Evolutionary conservation across 2,113 vertebrate genomes (phyloP), one percentile per base, ranked within the genome.

Genomic region (Ptilonorhynchus violaceus): DNA sequence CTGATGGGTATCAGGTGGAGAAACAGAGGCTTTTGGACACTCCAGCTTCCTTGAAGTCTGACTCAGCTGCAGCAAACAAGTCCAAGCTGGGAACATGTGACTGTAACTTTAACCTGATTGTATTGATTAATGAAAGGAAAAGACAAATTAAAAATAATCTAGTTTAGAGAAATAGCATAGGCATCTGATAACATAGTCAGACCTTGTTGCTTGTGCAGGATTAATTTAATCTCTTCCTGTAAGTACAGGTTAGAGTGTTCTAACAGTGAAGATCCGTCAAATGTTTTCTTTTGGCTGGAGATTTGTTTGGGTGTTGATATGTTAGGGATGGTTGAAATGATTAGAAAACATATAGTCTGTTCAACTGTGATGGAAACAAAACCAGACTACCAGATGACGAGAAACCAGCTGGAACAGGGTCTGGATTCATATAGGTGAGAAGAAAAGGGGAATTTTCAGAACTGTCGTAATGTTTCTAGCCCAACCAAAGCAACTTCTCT

Each of bases 221-320:
- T 73, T 86, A 74, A 56, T 84, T 88, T 86, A 52, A 73, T 83
- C 27, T 77, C 13, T 59, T 88, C 50, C 25, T 74, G 52, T 91
- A 93, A 74, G 37, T 52, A 23, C 47, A 64, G 15, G 28, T 56
- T 83, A 52, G 75, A 56, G 47, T 60, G 49, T 86, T 27, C 7
- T 55, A 81, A 60, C 31, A 46, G 13, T 1, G 3, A 69, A 59
- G 31, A 92, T 78, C 47, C 52, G 59, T 82, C 46, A 67, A 44
- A 46, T 69, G 13, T 80, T 33, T 67, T 78, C 41, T 75, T 69
- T 66, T 92, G 92, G 86, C 83, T 87, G 53, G 60, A 72, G 44
- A 64, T 35, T 58, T 91, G 52, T 94, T 96, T 95, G 92, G 76
- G 69, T 96, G 88, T 88, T 59, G 64, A 10, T 90, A 9, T 31